Base-by-base conservation (phyloP, 2,113 vertebrate species). In the Psammodynastes pulverulentus region DNA sequence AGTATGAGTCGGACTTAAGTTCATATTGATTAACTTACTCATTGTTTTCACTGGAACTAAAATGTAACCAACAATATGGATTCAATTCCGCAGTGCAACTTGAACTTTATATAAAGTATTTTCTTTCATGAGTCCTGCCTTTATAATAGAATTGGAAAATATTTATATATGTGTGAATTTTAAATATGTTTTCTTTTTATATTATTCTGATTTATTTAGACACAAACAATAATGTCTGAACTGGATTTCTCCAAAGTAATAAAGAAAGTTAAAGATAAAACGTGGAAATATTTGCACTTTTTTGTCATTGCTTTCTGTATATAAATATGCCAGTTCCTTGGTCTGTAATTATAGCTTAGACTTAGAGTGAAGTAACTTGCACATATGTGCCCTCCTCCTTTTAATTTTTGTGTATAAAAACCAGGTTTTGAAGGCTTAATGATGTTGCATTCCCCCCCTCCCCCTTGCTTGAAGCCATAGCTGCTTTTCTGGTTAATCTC, bases 121-220 rank as follows among this genome's bases (percentile, higher is more conserved):
- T 26, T 9, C 79, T 23, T 85, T 24, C 86, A 88, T 19, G 17
- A 9, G 9, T 88, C n/a, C 3, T 90, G 39, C 17, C 17, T 2
- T 2, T 0, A 0, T 56, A 9, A 79, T 19, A 79, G 29, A 13
- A 67, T n/a, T 67, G n/a, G 34, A 34, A 39, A 39, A 2, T 39
- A 87, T 45, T 0, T 9, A 53, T 45, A 19, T 8, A 8, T 8
- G 4, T 34, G 4, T 17, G 13, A 2, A 17, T 93, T 24, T 51
- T 87, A 87, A 90, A 12, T 46, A 10, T 52, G 52, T 48, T 13
- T 52, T 19, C 7, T 17, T 87, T 91, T 93, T n/a, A n/a, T 45
- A n/a, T 2, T 0, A 15, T 51, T 62, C 84, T 62, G 1, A 1
- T 89, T 10, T 93, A 1, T 85, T 3, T 23, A 86, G 2, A 89